Percentiles rank a stretch among this genome's conserved stretches.
Conservation (phyloP, 1,140 invertebrate species). For the Pogonomyrmex californicus region DNA sequence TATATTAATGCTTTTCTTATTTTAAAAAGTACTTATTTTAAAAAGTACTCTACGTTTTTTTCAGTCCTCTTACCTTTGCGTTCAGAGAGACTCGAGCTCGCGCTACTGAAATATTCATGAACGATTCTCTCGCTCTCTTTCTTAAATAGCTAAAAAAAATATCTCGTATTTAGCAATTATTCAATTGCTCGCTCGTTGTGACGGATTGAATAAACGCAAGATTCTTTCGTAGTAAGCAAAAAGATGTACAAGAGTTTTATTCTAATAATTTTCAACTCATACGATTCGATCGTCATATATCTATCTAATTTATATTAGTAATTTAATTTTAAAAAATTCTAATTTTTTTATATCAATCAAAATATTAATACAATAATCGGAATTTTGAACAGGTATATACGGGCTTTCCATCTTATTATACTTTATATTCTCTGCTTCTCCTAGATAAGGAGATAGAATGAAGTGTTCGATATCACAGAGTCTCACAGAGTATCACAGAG, state of each 20-base stretch:
- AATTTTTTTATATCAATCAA: background rate
- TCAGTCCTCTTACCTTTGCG: slow-evolving; percentile 19
- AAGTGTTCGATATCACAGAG: slow-evolving; percentile 42
- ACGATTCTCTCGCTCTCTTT: slow-evolving; percentile 7
- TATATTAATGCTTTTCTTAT: slow-evolving; percentile 50
- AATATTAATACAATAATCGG: slow-evolving; percentile 3
- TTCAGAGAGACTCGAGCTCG: slow-evolving; percentile 27
- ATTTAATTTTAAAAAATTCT: background rate
- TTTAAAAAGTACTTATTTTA: slow-evolving; percentile 29
- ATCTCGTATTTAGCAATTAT: slow-evolving; percentile 56
- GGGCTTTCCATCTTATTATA: background rate
- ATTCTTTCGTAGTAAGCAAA: background rate
- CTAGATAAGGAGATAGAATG: slow-evolving; percentile 48
- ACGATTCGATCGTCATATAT: background rate
- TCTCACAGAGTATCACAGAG: slow-evolving; percentile 1
- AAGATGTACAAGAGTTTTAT: background rate
- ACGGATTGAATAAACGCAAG: slow-evolving; percentile 22
- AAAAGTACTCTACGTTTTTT: background rate
- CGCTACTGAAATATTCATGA: slow-evolving; percentile 61
- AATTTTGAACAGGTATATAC: slow-evolving; percentile 32
- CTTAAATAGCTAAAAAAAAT: slow-evolving; percentile 40
- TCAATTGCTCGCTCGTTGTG: slow-evolving; percentile 34
- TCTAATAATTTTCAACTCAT: background rate
- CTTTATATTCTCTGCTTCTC: slow-evolving; percentile 26
- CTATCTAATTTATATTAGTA: background rate